These are phyloP conservation scores for Hycleus cichorii DNA, from an alignment of 1,140 invertebrate species.

Conservation along the genomic window DNA sequence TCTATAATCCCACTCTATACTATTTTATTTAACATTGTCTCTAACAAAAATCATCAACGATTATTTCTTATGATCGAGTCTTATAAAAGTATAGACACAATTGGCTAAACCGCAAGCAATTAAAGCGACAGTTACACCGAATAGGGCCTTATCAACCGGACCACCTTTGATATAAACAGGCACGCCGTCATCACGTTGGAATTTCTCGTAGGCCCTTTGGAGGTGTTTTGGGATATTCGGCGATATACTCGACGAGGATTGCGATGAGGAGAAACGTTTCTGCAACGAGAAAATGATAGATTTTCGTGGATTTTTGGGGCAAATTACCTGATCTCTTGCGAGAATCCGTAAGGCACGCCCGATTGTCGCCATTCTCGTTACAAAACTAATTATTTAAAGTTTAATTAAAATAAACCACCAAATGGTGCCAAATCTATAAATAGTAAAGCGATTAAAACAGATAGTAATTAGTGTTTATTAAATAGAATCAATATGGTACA, in stretches of 20 bases:
- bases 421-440: too few relatives aligned
- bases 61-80: neutral
- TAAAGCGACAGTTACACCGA: neutral
- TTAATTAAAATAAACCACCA: too few relatives aligned
- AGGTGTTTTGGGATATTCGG: neutral
- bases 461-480: too few relatives aligned
- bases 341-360: too few relatives aligned
- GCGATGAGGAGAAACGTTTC: neutral
- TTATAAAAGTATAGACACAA: neutral
- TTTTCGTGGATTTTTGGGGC: too few relatives aligned
- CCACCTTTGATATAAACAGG: slow-evolving; percentile 1
- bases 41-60: neutral
- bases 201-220: neutral
- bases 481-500: too few relatives aligned
- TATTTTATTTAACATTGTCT: too few relatives aligned
- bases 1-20: neutral
- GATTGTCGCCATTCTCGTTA: too few relatives aligned
- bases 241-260: neutral
- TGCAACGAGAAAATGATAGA: neutral
- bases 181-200: neutral
- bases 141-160: neutral
- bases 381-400: too few relatives aligned
- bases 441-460: too few relatives aligned
- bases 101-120: neutral
- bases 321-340: too few relatives aligned